Conservation (phyloP, 2,888 invertebrate genomes). For the Drosophila lutescens region DNA sequence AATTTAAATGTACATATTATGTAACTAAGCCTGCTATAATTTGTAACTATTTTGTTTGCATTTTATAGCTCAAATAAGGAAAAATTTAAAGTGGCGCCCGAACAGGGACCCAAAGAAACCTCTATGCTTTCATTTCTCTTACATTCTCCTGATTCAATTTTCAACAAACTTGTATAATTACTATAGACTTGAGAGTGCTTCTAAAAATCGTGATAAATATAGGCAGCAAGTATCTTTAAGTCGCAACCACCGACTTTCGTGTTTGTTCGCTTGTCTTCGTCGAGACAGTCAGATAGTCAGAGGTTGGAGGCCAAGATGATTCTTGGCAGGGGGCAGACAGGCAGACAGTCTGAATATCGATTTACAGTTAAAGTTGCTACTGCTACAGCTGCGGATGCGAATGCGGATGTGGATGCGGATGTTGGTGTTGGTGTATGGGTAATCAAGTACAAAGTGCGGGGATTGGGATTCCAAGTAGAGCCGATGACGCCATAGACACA, state of each 20-base stretch:
- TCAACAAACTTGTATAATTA: neutral
- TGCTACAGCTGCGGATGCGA: conserved; percentile 19
- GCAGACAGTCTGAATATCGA: conserved; percentile 53
- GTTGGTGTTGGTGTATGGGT: conserved; percentile 36
- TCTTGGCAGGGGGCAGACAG: conserved; percentile 5
- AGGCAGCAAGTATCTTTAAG: conserved; percentile 2
- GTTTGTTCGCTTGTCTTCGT: conserved; percentile 3
- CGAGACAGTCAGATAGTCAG: conserved; percentile 18
- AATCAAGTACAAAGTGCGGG: conserved; percentile 54
- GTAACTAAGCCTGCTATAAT: too few relatives aligned
- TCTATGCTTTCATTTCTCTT: too few relatives aligned
- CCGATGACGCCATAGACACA: conserved; percentile 30
- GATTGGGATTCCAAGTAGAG: conserved; percentile 5
- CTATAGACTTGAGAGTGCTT: neutral
- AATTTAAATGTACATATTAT: too few relatives aligned
- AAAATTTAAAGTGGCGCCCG: too few relatives aligned
- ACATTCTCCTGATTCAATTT: neutral
- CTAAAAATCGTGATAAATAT: neutral
- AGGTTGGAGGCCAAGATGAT: conserved; percentile 16
- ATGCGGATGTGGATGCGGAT: conserved; percentile 14
- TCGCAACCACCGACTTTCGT: conserved; percentile 2
- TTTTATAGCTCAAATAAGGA: neutral
- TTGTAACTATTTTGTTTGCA: too few relatives aligned
- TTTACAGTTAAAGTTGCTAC: conserved; percentile 61
- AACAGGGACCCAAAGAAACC: too few relatives aligned